Evolutionary conservation across 2,888 invertebrate species (phyloP), one percentile per base, ranked within the genome.

Genomic region (Dugesia japonica): DNA sequence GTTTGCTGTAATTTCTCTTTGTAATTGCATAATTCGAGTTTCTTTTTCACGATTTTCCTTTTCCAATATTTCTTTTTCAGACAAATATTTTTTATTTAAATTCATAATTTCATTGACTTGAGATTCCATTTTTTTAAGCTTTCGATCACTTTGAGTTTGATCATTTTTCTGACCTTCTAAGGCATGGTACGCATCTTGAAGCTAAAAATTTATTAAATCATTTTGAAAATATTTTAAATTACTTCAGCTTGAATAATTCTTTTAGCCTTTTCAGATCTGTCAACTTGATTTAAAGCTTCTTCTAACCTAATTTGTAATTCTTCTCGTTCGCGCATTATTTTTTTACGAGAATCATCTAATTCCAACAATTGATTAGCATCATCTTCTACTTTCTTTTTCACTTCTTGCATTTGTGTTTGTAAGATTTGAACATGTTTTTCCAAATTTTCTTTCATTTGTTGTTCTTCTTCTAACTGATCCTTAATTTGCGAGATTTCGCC

Each of bases 171-270:
- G 74, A 26, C 33, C n/a, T 31, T 73, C 74, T 23, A 73, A n/a
- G 20, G 74, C 74, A 38, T 73, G 74, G n/a, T 31, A 26, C 7
- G 74, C 74, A 38, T 73, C 74, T 33, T 73, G 33, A 31, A 73
- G 74, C 74, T 73, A 28, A 17, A 28, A 28, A 72, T 13, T 23
- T 13, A 56, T 56, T 9, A 56, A 56, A 9, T 9, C 7, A 20
- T 9, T 9, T 20, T 56, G 1, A 9, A 38, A 73, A 73, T 7
- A 1, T 42, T n/a, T 7, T 73, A 33, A 7, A 26, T 28, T 38
- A 73, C 74, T n/a, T 73, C 74, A 4, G 74, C 74, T 73, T 73
- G 74, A 7, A 73, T 31, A 20, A n/a, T 26, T 7, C 38, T 27
- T 7, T 38, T 27, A 73, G 38, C 17, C 31, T 73, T 73, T 23